phyloP scores from a whole-genome alignment of 2,113 vertebrate genomes.

The Cercocebus atys region DNA sequence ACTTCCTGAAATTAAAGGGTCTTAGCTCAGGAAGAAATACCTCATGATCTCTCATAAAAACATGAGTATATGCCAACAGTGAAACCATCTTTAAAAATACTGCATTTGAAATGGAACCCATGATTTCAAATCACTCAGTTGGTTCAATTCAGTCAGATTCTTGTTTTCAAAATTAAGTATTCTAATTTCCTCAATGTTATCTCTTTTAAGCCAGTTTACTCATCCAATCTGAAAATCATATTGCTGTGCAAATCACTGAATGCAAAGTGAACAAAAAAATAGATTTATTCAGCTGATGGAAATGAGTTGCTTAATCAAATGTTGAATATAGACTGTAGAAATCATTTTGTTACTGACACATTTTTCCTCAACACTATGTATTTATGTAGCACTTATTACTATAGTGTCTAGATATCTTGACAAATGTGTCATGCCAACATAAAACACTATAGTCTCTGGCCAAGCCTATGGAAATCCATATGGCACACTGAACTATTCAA shows the following conservation, averaged over 20 bases:
- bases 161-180: neutral
- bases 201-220: neutral
- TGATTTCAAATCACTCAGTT: neutral
- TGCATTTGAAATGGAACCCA: neutral
- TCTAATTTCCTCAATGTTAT: neutral
- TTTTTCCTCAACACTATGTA: neutral
- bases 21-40: neutral
- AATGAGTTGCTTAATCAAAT: slow-evolving; percentile 16
- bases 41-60: neutral
- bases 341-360: neutral
- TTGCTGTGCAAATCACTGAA: neutral
- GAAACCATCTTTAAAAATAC: neutral
- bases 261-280: neutral
- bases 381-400: slow-evolving; percentile 47
- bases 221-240: neutral
- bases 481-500: slow-evolving; percentile 8
- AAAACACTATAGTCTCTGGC: slow-evolving; percentile 27
- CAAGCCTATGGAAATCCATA: slow-evolving; percentile 41
- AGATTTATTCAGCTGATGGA: neutral
- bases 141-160: neutral
- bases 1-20: neutral
- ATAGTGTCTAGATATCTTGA: slow-evolving; percentile 45
- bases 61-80: neutral
- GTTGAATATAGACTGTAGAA: neutral
- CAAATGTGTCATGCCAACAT: slow-evolving; percentile 20